phyloP scores from a whole-genome alignment of 2,113 vertebrate species.

The Malurus elegans region DNA sequence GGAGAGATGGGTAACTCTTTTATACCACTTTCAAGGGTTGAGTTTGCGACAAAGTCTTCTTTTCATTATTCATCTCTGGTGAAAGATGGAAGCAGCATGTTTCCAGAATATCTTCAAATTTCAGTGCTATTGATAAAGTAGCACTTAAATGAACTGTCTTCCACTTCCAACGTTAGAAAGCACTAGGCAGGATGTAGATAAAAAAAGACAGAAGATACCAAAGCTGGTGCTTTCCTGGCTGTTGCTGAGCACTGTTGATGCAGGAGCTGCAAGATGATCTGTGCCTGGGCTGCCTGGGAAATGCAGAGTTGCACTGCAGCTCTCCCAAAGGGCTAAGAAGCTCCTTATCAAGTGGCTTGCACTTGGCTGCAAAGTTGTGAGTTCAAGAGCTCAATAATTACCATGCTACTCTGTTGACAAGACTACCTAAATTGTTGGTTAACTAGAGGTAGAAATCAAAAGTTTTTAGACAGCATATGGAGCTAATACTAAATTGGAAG shows the following conservation, averaged over 20 bases:
- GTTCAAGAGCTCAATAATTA: neutral
- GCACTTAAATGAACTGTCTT: neutral
- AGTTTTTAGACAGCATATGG: neutral
- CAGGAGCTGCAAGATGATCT: neutral
- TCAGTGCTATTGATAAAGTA: neutral
- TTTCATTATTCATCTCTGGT: neutral
- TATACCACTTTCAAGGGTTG: neutral
- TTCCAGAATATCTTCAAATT: conserved; percentile 13
- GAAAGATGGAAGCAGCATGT: neutral
- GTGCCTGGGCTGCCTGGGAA: neutral
- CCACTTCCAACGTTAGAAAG: neutral
- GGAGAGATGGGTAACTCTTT: neutral
- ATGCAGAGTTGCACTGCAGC: neutral
- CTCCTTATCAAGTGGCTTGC: neutral
- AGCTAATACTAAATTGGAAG: neutral
- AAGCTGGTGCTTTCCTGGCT: neutral
- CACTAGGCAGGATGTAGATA: neutral
- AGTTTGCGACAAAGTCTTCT: neutral
- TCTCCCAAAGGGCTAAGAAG: neutral
- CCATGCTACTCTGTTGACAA: neutral
- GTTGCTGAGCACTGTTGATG: fast-evolving
- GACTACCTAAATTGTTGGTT: neutral
- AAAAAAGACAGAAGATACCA: neutral
- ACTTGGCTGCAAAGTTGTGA: neutral
- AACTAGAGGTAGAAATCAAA: neutral